phyloP scores from a whole-genome alignment of 2,113 vertebrate genomes.

The Corythornis vintsioides region DNA sequence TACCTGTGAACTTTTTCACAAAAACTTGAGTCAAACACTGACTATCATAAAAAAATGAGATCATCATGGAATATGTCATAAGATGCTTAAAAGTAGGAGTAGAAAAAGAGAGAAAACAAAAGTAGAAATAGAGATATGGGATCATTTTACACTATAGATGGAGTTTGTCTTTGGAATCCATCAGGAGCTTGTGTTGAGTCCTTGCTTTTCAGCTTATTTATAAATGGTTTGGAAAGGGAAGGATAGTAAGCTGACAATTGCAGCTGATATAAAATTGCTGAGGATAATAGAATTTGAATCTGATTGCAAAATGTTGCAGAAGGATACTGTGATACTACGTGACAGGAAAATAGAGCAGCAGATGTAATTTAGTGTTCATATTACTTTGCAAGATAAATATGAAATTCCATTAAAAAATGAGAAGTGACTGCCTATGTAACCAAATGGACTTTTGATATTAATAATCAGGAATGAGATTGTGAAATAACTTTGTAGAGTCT shows the following conservation, averaged over 20 bases:
- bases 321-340: background rate
- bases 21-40: background rate
- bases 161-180: background rate
- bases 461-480: constrained; percentile 6
- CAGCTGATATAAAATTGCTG: background rate
- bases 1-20: background rate
- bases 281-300: constrained; percentile 13
- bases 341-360: background rate
- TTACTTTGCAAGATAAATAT: constrained; percentile 17
- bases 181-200: background rate
- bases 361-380: background rate
- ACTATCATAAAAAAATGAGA: background rate
- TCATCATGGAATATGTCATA: background rate
- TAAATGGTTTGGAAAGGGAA: background rate
- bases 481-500: background rate
- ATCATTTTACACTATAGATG: background rate
- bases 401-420: constrained; percentile 8
- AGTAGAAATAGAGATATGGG: background rate
- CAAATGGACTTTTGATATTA: background rate
- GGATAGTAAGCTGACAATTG: background rate
- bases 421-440: background rate
- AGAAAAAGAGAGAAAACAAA: background rate
- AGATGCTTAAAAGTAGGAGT: background rate
- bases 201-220: constrained; percentile 10
- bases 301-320: background rate